Evolutionary conservation across 2,888 invertebrate species (phyloP).

Genomic region (Cremastinae sp.): DNA sequence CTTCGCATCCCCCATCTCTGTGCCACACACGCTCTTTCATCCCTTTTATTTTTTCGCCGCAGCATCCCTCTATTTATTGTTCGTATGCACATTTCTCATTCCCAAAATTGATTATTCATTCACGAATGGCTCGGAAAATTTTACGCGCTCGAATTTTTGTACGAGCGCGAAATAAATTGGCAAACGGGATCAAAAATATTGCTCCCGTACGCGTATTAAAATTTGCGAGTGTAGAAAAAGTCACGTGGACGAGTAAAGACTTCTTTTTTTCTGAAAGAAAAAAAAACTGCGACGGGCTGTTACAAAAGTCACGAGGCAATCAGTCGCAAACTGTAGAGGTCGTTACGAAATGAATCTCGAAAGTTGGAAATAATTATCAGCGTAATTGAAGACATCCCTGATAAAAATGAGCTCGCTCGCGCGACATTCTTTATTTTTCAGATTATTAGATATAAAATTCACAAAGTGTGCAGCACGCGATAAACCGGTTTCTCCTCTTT

Average conservation of each 20-base stretch:
- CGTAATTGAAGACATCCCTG: conserved; percentile 46
- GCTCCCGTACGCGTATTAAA: too few species aligned
- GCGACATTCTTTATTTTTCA: conserved; percentile 29
- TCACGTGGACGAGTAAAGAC: too few species aligned
- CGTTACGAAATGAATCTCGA: conserved; percentile 22
- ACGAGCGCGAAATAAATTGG: too few species aligned
- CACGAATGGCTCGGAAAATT: too few species aligned
- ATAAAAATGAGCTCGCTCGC: conserved; percentile 6
- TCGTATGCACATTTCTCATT: neutral
- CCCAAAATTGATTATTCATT: neutral
- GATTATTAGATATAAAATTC: conserved; percentile 28
- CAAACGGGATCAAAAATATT: too few species aligned
- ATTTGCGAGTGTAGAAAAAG: too few species aligned
- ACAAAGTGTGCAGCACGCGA: conserved; percentile 29
- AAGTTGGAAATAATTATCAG: conserved; percentile 52
- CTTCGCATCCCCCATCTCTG: conserved; percentile 26
- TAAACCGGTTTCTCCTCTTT: conserved; percentile 43
- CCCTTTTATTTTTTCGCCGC: conserved; percentile 2
- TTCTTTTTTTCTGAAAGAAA: too few species aligned
- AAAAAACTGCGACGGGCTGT: too few species aligned
- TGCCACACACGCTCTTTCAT: conserved; percentile 7
- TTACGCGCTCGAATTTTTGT: too few species aligned
- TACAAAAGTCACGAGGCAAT: too few species aligned
- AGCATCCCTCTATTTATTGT: conserved; percentile 6
- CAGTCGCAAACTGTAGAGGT: too few species aligned